phyloP scores from a whole-genome alignment of 2,113 vertebrate genomes.

The Monarcha castaneiventris region DNA sequence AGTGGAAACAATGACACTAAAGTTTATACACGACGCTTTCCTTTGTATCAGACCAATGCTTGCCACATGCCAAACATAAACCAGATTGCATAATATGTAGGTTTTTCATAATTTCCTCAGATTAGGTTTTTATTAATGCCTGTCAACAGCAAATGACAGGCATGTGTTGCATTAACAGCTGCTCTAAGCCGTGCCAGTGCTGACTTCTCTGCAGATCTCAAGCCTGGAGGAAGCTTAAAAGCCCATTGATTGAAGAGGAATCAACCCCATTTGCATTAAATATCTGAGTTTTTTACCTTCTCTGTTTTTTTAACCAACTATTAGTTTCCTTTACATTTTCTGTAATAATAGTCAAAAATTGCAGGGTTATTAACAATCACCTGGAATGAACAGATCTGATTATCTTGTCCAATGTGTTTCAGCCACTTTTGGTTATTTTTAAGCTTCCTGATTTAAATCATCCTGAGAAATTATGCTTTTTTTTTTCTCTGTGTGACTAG shows the following conservation, averaged over 20 bases:
- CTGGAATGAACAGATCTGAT: constrained; percentile 24
- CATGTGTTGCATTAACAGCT: constrained; percentile 74
- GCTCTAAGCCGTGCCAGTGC: constrained; percentile 38
- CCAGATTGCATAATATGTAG: constrained; percentile 77
- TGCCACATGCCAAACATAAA: constrained; percentile 82
- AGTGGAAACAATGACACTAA: constrained; percentile 55
- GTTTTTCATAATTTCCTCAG: constrained; percentile 85
- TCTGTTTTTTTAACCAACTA: neutral
- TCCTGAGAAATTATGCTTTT: neutral
- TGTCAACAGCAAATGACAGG: constrained; percentile 83
- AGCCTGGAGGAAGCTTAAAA: constrained; percentile 45
- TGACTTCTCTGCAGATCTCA: constrained; percentile 64
- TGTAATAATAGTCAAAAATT: neutral
- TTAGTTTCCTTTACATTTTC: constrained; percentile 20
- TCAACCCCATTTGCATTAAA: constrained; percentile 4
- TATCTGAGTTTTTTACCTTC: neutral
- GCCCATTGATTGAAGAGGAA: constrained; percentile 42
- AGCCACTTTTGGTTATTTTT: neutral
- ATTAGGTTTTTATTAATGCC: constrained; percentile 86
- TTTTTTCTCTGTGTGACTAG: constrained; percentile 8
- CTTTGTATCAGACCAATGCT: constrained; percentile 63
- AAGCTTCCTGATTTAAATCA: constrained; percentile 28
- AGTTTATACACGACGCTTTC: constrained; percentile 63
- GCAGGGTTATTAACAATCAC: neutral
- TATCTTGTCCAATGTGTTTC: neutral